Evolutionary conservation across 2,888 invertebrate genomes (phyloP), one percentile per base, ranked within the genome.

Genomic region (Ophion obscuratus): DNA sequence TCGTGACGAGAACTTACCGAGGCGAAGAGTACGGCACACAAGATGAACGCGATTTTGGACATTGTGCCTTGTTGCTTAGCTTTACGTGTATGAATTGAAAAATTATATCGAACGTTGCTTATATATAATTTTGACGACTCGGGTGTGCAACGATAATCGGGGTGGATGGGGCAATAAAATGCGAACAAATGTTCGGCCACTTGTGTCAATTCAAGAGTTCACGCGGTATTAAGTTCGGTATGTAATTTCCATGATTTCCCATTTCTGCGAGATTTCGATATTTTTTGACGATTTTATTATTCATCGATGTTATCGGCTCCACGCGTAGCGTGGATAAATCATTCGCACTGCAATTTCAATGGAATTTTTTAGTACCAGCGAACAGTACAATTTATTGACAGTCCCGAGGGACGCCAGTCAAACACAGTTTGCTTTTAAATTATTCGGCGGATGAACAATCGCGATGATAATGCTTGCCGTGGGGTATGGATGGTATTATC

Each of bases 191-290:
- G 24, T 67, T 76, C 14, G 47, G 53, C 81, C 89, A 90, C 81
- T 88, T 90, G 90, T 88, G 88, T 88, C 88, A 90, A 89, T 87
- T 67, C n/a, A 3, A 53, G 53, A 53, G 14, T 53, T 53, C 53
- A 53, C 17, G 2, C 14, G 53, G 53, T 17, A 53, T 53, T 2
- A 53, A 53, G 4, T 17, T 53, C 53, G 17, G 11, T 5, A 53
- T 17, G 1, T 17, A 53, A 53, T 17, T 14, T 53, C 17, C 53
- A 17, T 53, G 17, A 17, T 17, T 53, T 53, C 14, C 4, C 53
- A 14, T 53, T 14, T 4, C 53, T 14, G 17, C 9, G 31, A 59
- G 31, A 20, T 5, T 2, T 4, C 11, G 36, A 17, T 57, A 14
- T 57, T 17, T 59, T 31, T 9, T 57, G 27, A 70, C 14, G 17